Base-by-base conservation (phyloP, 1,140 invertebrate species). In the Myzus persicae region DNA sequence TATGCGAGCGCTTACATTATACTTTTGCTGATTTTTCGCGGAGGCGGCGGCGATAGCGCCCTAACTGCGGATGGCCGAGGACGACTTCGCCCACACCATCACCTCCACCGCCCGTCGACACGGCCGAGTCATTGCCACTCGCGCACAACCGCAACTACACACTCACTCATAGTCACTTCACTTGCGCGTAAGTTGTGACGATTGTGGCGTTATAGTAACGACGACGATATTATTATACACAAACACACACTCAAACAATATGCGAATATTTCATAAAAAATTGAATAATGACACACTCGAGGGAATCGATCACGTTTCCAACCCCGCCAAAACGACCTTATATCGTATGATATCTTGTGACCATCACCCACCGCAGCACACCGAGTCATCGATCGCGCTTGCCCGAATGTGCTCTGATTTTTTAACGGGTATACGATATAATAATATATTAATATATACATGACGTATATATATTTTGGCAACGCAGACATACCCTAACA, bases 21-120 rank as follows among this genome's bases (percentile, higher is more conserved):
- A 31, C 31, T n/a, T 76, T n/a, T n/a, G 59, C 59, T 76, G 59
- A 76, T 76, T 76, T 76, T 76, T 76, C n/a, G 59, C n/a, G 59
- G 59, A 76, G 59, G 59, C 59, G 59, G n/a, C 59, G n/a, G 59
- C 59, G 59, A 76, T 76, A 76, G 59, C 59, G 59, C 59, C n/a
- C 59, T n/a, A 76, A 76, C 59, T n/a, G 3, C 20, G 48, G 26
- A 67, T n/a, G 11, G 76, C 36, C n/a, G 81, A 82, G 81, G 81
- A 82, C 81, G 59, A 76, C 59, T 76, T n/a, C n/a, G 59, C 59
- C 59, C 59, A 76, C 59, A n/a, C 59, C 59, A n/a, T n/a, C 59
- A 76, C 31, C 59, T 54, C 54, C 54, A 76, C n/a, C 36, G 38
- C 36, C 76, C 76, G 36, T 5, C 36, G 20, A 0, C 31, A 7